phyloP scores from a whole-genome alignment of 2,888 invertebrate species.

The Drosophila niveifrons region DNA sequence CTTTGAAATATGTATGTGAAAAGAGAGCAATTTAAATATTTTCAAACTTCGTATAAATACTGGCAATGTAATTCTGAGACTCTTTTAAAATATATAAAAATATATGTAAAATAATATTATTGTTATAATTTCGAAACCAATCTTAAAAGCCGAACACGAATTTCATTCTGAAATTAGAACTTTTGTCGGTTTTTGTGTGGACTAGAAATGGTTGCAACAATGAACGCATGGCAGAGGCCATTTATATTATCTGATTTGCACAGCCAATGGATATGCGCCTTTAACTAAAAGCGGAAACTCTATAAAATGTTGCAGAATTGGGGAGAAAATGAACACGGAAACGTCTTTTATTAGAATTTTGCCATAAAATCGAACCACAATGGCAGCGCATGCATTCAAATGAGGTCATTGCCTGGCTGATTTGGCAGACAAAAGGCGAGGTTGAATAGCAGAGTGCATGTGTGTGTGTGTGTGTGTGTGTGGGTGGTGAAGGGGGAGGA shows the following conservation, averaged over 20 bases:
- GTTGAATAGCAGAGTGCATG: neutral
- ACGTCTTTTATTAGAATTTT: slow-evolving; percentile 49
- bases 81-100: too few species aligned
- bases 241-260: slow-evolving; percentile 29
- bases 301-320: slow-evolving; percentile 29
- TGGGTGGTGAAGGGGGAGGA: slow-evolving; percentile 11
- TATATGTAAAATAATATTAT: too few species aligned
- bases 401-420: slow-evolving; percentile 63
- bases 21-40: too few species aligned
- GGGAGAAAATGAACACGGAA: slow-evolving; percentile 37
- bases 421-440: slow-evolving; percentile 44
- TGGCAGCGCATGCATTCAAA: slow-evolving; percentile 54
- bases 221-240: slow-evolving; percentile 7
- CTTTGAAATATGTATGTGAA: too few species aligned
- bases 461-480: neutral
- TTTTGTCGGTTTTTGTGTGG: too few species aligned
- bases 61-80: too few species aligned
- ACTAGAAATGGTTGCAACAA: slow-evolving; percentile 1
- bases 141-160: neutral
- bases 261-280: slow-evolving; percentile 11
- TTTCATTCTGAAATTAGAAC: too few species aligned
- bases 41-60: too few species aligned
- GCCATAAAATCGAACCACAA: slow-evolving; percentile 62
- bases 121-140: too few species aligned
- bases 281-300: slow-evolving; percentile 25